These are phyloP conservation scores for Sprattus sprattus DNA, from an alignment of 2,113 vertebrate species.

Conservation along the genomic window DNA sequence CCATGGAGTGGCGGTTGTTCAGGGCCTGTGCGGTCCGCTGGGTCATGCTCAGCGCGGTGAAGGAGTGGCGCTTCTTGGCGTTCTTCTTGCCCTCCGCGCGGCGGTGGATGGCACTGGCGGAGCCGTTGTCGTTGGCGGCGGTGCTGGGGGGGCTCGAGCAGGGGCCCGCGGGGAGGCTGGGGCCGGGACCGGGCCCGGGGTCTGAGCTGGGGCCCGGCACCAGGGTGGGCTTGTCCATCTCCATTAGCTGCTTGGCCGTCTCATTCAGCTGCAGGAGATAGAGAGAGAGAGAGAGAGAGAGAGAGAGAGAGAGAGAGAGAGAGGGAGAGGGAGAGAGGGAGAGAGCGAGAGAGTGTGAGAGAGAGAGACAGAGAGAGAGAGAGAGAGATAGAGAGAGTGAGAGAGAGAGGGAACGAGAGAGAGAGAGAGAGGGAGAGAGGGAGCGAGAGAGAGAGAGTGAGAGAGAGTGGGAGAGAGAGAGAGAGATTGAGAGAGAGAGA, in stretches of 20 bases:
- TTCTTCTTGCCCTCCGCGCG: slow-evolving; percentile 92
- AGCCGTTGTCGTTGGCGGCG: slow-evolving; percentile 67
- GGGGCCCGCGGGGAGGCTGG: slow-evolving; percentile 67
- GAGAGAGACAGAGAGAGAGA: not conserved
- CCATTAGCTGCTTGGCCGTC: slow-evolving; percentile 94
- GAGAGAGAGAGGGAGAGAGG: not conserved
- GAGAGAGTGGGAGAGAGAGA: slow-evolving; percentile 14
- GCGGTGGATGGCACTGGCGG: slow-evolving; percentile 73
- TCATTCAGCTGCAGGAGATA: slow-evolving; percentile 82
- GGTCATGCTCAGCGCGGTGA: slow-evolving; percentile 90
- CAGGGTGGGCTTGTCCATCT: slow-evolving; percentile 85
- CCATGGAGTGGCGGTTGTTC: slow-evolving; percentile 97
- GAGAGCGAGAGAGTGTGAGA: slow-evolving; percentile 2
- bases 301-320: slow-evolving; percentile 7
- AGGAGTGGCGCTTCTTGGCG: slow-evolving; percentile 95
- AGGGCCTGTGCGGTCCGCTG: slow-evolving; percentile 85
- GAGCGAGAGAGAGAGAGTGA: not conserved
- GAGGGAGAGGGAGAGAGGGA: not conserved
- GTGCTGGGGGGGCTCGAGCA: slow-evolving; percentile 66
- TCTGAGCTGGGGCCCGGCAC: slow-evolving; percentile 74
- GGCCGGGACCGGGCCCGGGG: too few relatives aligned
- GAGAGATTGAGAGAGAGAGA: not conserved
- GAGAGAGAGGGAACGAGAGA: too few relatives aligned
- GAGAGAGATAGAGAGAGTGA: too few relatives aligned
- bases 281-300: not conserved